Evolutionary conservation across 2,888 invertebrate species (phyloP).

Genomic region (Cerceris rybyensis): DNA sequence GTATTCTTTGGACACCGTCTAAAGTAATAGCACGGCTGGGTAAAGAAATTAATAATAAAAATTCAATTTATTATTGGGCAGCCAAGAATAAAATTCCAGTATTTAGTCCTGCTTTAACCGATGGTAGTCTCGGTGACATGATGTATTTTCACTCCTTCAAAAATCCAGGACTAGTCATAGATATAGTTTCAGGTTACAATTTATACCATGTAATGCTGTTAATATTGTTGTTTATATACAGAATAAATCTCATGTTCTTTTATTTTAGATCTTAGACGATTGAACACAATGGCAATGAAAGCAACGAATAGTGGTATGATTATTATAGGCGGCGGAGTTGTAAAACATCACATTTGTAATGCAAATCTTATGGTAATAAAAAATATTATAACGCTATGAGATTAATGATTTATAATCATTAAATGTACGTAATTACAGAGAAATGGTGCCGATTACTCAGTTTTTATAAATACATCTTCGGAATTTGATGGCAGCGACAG

Average conservation of each 20-base stretch:
- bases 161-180: slow-evolving; percentile 95
- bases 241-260: slow-evolving; percentile 11
- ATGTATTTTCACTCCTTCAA: slow-evolving; percentile 98
- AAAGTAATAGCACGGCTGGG: slow-evolving; percentile 93
- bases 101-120: slow-evolving; percentile 98
- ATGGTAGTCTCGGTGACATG: slow-evolving; percentile 99
- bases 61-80: slow-evolving; percentile 98
- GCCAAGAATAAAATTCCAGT: slow-evolving; percentile 98
- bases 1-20: slow-evolving; percentile 95
- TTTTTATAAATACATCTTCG: slow-evolving; percentile 96
- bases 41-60: slow-evolving; percentile 93
- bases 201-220: slow-evolving; percentile 8
- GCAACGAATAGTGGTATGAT: slow-evolving; percentile 97
- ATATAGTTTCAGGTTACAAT: slow-evolving; percentile 90
- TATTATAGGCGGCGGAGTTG: slow-evolving; percentile 96
- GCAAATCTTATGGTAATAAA: slow-evolving; percentile 96
- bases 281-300: slow-evolving; percentile 97
- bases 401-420: slow-evolving; percentile 12
- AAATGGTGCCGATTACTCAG: slow-evolving; percentile 97
- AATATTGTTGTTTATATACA: not conserved
- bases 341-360: slow-evolving; percentile 99
- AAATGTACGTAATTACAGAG: slow-evolving; percentile 83
- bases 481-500: slow-evolving; percentile 99
- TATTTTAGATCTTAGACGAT: slow-evolving; percentile 88
- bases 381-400: too few species aligned